Base-by-base conservation (phyloP, 2,797 vertebrate species). In the Acanthiza pusilla region DNA sequence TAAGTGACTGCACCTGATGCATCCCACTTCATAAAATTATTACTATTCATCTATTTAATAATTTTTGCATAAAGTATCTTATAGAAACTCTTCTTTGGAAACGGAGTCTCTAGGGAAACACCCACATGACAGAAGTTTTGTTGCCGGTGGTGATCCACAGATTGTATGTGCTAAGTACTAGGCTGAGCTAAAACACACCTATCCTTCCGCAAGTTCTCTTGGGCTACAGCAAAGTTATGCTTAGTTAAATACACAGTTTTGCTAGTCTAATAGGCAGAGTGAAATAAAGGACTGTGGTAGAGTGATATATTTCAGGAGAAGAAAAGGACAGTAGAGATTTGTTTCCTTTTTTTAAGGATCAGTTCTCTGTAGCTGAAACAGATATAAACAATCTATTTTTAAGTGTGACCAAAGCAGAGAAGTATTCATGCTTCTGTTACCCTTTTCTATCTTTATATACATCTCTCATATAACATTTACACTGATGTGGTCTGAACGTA, bases 141-240 rank as follows among this genome's bases (percentile, higher is more conserved):
- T 4, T 65, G 32, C 17, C 0, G 0, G 8, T 36, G 30, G 17
- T 67, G 10, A 78, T 53, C n/a, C 26, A 43, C 2, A 8, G 54
- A 29, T 9, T 61, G 5, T 17, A 30, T 29, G 14, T 57, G 7
- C 9, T 30, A 88, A 38, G 32, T 32, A 75, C 8, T 4, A 16
- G 50, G 47, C 11, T 53, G 45, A 75, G 7, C 57, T 73, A 71
- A 80, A 84, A 25, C 16, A 48, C 30, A 72, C 7, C 34, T 68
- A 38, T 16, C 19, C 14, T 73, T 93, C 51, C 25, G 5, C 10
- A 70, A 27, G 11, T 58, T 86, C n/a, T 75, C 54, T 58, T 45
- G 58, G 21, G 13, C 30, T 68, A 27, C 5, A 66, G 11, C 1
- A 79, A 85, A 76, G 66, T 36, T 79, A 38, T 25, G 3, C 60